Evolutionary conservation across 2,888 invertebrate species (phyloP).

Genomic region (Ellobium chinense): DNA sequence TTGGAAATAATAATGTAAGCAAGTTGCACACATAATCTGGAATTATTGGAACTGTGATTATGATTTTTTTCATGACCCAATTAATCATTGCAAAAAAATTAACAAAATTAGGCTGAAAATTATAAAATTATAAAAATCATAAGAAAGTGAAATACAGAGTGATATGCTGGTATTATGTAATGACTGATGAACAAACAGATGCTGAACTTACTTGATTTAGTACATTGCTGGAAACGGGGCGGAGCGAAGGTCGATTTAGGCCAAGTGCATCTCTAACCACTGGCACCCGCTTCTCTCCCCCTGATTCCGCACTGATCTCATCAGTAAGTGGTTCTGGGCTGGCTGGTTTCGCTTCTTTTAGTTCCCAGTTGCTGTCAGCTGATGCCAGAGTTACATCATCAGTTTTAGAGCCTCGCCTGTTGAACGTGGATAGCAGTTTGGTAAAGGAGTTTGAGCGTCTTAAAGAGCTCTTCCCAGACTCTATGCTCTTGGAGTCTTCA

Average conservation of each 20-base stretch:
- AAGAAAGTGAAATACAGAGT: too few relatives aligned
- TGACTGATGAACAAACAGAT: neutral
- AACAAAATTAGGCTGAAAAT: too few relatives aligned
- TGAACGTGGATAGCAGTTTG: conserved; percentile 49
- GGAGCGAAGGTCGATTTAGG: conserved; percentile 42
- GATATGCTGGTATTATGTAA: too few relatives aligned
- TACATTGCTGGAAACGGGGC: conserved; percentile 43
- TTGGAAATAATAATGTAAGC: too few relatives aligned
- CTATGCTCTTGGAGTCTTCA: conserved; percentile 13
- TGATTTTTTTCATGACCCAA: too few relatives aligned
- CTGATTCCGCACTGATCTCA: neutral
- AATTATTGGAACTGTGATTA: too few relatives aligned
- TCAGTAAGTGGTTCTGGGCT: neutral
- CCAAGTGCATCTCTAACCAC: conserved; percentile 49
- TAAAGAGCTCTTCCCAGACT: conserved; percentile 54
- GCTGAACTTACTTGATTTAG: conserved; percentile 46
- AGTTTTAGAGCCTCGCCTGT: conserved; percentile 34
- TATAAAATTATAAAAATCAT: too few relatives aligned
- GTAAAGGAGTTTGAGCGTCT: conserved; percentile 64
- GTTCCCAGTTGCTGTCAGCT: conserved; percentile 48
- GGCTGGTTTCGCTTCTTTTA: conserved; percentile 28
- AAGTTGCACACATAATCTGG: too few relatives aligned
- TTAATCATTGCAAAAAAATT: too few relatives aligned
- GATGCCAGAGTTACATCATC: conserved; percentile 7
- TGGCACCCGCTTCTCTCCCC: conserved; percentile 42